A percentile compares a stretch with the other conserved stretches of the same genome.
Evolutionary conservation across 2,113 vertebrate genomes (phyloP).

Genomic region (Danionella cerebrum): DNA sequence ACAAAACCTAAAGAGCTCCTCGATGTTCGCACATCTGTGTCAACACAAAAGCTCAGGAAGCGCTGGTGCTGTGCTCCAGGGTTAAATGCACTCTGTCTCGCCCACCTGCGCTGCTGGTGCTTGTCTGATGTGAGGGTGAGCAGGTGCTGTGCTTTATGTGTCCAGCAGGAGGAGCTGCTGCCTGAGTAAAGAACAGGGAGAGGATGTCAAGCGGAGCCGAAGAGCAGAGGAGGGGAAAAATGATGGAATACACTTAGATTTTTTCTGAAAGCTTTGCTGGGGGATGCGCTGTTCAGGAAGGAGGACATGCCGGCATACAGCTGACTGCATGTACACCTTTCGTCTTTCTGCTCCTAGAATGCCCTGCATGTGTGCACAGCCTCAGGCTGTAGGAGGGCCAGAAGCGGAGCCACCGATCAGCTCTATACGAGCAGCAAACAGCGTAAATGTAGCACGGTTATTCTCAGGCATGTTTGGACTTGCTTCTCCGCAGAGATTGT

Average conservation of each 20-base stretch:
- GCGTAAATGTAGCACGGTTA: no score
- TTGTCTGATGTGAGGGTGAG: neutral
- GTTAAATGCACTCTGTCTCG: neutral
- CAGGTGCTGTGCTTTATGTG: constrained; percentile 5
- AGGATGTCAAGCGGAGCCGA: neutral
- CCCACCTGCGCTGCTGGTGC: neutral
- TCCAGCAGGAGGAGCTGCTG: constrained; percentile 38
- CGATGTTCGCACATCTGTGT: neutral
- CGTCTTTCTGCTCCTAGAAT: neutral
- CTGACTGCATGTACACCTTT: neutral
- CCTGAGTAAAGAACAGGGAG: constrained; percentile 17
- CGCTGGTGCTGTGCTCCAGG: neutral
- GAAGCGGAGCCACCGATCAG: no score
- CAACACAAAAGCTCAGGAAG: neutral
- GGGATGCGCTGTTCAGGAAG: neutral
- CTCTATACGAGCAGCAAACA: no score
- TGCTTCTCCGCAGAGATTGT: neutral
- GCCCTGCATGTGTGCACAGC: neutral
- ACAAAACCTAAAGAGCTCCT: neutral
- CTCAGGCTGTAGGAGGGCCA: neutral
- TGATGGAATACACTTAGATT: neutral
- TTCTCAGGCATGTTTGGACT: neutral
- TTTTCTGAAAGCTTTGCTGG: neutral
- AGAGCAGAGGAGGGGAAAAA: neutral
- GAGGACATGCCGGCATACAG: neutral